phyloP scores from a whole-genome alignment of 2,888 invertebrate genomes.

The Lithophane leautieri region DNA sequence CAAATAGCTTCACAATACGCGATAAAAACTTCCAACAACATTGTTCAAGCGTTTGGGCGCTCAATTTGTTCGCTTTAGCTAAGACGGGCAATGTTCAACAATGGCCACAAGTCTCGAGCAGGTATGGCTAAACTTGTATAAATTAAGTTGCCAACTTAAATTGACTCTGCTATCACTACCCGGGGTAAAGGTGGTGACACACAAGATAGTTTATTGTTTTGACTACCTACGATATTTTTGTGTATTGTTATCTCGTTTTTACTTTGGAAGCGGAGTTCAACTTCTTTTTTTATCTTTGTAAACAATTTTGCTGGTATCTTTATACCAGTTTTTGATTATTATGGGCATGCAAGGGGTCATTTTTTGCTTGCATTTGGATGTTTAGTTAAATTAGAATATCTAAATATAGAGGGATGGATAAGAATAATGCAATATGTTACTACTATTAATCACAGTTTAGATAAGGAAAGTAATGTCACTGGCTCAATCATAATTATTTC shows the following conservation, averaged over 20 bases:
- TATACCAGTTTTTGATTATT: not conserved
- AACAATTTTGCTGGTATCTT: not conserved
- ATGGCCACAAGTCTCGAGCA: constrained; percentile 71
- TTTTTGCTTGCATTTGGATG: not conserved
- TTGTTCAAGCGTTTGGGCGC: constrained; percentile 42
- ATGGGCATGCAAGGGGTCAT: not conserved
- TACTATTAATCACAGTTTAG: not conserved
- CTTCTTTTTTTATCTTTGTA: not conserved
- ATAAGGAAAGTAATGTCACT: not conserved
- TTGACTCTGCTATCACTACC: constrained; percentile 78
- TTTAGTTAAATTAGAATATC: not conserved
- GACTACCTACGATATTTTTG: not conserved
- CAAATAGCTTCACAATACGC: constrained; percentile 49
- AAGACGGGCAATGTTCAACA: constrained; percentile 66
- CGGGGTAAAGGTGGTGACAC: constrained; percentile 59
- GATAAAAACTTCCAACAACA: constrained; percentile 58
- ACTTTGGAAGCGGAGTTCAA: not conserved
- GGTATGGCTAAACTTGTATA: constrained; percentile 78
- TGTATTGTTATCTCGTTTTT: constrained; percentile 3
- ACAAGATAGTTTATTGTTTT: constrained; percentile 19
- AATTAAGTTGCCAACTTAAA: constrained; percentile 84
- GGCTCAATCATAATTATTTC: not conserved
- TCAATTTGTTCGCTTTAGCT: constrained; percentile 60
- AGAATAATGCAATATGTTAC: not conserved
- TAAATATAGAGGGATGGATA: not conserved